Evolutionary conservation across 30 jellyfish, hydroid and myxozoan species (phyloP), one percentile per base, ranked within the genome.

Genomic region (Catostylus mosaicus): DNA sequence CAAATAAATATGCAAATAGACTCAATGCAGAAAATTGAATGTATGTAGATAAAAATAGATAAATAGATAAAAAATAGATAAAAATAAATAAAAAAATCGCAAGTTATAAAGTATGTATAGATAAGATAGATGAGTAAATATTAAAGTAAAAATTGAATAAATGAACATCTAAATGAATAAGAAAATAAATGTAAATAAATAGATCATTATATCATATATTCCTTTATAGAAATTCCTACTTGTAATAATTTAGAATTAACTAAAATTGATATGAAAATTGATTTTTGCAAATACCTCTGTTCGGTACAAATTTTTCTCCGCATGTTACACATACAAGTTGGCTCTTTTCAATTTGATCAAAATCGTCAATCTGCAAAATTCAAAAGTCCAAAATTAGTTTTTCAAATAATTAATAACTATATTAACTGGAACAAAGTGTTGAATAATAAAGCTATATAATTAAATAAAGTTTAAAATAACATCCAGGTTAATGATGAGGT

Each of bases 231-330:
- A n/a, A n/a, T n/a, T n/a, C n/a, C n/a, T n/a, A n/a, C n/a, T n/a
- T n/a, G n/a, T n/a, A n/a, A n/a, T n/a, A n/a, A n/a, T n/a, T n/a
- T n/a, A n/a, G n/a, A n/a, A 43, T 43, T 43, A 16, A 43, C 19
- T 24, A 0, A 61, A 61, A 2, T 23, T 2, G n/a, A 61, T 20
- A 61, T 0, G 20, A 61, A 61, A 61, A 20, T 1, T 23, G 74
- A 23, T 20, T 61, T 43, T 47, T 3, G 11, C n/a, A 20, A 24
- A 32, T 77, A 87, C 96, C 96, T 66, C 59, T 77, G 70, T 64
- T 47, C 20, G 96, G 96, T 14, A 88, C 97, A 74, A 88, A 88
- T 57, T 74, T 88, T 40, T 88, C 97, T 32, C 97, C 97, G 34
- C 92, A 69, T 0, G 93, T 69, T 48, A 88, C 89, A 52, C 97